Conservation (phyloP, 92 coral and sea anemone species). For the Ricordea florida region DNA sequence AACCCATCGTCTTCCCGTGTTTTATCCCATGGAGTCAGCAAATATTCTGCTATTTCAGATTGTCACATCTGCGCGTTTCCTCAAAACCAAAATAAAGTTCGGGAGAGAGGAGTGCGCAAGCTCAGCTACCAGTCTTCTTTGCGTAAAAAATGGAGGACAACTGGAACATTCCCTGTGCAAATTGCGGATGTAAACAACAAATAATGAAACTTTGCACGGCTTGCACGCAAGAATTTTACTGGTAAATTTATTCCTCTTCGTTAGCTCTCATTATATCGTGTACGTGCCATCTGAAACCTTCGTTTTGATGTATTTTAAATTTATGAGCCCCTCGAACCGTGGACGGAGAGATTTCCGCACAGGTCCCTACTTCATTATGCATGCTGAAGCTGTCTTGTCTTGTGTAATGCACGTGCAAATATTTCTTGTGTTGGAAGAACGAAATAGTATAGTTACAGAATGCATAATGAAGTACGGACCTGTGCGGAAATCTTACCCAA, state of each 20-base stretch:
- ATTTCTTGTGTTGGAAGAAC: no score
- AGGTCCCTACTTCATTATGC: no score
- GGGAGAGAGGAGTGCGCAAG: background rate
- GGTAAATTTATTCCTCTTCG: slow-evolving; percentile 44
- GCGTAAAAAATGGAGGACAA: slow-evolving; percentile 57
- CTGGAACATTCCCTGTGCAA: slow-evolving; percentile 33
- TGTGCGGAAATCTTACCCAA: no score
- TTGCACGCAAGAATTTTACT: slow-evolving; percentile 75
- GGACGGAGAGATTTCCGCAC: no score
- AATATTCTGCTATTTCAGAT: no score
- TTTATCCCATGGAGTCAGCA: background rate
- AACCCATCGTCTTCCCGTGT: slow-evolving; percentile 24
- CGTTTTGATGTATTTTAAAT: background rate
- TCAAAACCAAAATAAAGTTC: slow-evolving; percentile 30
- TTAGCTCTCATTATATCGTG: no score
- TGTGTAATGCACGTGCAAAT: no score
- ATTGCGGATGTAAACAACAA: slow-evolving; percentile 58
- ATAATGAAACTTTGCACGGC: slow-evolving; percentile 89
- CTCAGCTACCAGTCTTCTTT: background rate
- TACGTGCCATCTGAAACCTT: no score
- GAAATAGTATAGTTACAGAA: no score
- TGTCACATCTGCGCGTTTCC: background rate
- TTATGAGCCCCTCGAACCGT: background rate
- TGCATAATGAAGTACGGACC: no score
- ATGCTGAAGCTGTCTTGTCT: no score